Base-by-base conservation (phyloP, 2,888 invertebrate genomes). In the Meta bourneti region DNA sequence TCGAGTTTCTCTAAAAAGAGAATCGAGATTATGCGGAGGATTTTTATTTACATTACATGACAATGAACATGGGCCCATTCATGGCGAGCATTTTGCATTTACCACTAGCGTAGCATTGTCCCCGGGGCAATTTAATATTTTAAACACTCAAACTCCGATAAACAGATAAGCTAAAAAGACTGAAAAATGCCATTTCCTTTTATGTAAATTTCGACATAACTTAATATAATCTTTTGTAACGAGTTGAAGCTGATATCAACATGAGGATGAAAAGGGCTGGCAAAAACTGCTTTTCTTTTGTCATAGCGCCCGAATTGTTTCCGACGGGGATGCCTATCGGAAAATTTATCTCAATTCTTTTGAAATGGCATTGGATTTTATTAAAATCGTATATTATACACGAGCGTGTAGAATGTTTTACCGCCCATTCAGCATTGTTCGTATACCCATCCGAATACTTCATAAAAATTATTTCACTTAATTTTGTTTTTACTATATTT, bases 211-310 rank as follows among this genome's bases (percentile, higher is more conserved):
- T 51, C 61, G 52, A 75, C 20, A 72, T 86, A 78, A 86, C 70
- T 85, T 85, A 85, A 85, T 75, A 85, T 85, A 78, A 70, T 77
- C 78, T 52, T 85, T 77, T 70, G 77, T 69, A 86, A 78, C 49
- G 70, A 70, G 48, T 78, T 16, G 52, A 49, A 86, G 51, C 70
- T 80, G 79, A 80, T 80, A 80, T 77, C 51, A 77, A 11, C 19
- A 61, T 19, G 79, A 71, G 48, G 71, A 51, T 16, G n/a, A 11
- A 11, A n/a, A 49, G n/a, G 48, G 54, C 19, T n/a, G 11, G 20
- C 11, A 80, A 80, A 70, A 81, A 81, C 7, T 7, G 81, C 48
- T 70, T 48, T 49, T 49, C 34, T 49, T 81, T 81, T 81, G 71
- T 81, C n/a, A 20, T 54, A 54, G 70, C 48, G 61, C 49, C 70